Base-by-base conservation (phyloP, 92 coral and sea anemone genomes). In the Phenganax marumi region DNA sequence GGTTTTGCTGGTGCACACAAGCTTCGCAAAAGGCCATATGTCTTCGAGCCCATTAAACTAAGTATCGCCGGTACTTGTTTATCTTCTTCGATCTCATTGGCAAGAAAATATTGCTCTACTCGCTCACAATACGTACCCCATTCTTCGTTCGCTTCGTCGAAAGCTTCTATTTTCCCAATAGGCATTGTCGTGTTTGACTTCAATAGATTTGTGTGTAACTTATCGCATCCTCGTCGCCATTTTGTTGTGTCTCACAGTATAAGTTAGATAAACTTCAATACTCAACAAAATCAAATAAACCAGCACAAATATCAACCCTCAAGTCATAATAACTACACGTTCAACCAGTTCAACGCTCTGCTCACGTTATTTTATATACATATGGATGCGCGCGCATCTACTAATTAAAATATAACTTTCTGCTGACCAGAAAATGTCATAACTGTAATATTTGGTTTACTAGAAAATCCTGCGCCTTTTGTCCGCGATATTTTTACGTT, bases 1-100 rank as follows among this genome's bases (percentile, higher is more conserved):
- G 86, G 86, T 13, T 89, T 89, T 16, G 14, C 87, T 75, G 87
- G 89, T 39, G 89, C 51, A 33, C 60, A 23, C 79, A 86, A 47
- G 68, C 76, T 72, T 39, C 87, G 75, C 57, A 81, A 56, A 58
- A 82, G 33, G 43, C 57, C 83, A 64, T 86, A 82, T 74, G 87
- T 89, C 80, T 89, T 89, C 60, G 62, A 68, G 70, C 89, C 91
- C 56, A 86, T 70, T 12, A 86, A 68, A 49, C 85, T 53, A 55
- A 81, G 73, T 60, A 81, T 46, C 10, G 85, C 54, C 66, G 85
- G 77, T 39, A 81, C 77, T 18, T 81, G 77, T 60, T 81, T 66
- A 23, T 68, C 76, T 22, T 68, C 77, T 7, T 81, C 75, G 24
- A 81, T 54, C 64, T 52, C 69, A 52, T 81, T 81, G 50, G 85